Evolutionary conservation across 1,140 invertebrate genomes (phyloP), one percentile per base, ranked within the genome.

Genomic region (Cephus cinctus): DNA sequence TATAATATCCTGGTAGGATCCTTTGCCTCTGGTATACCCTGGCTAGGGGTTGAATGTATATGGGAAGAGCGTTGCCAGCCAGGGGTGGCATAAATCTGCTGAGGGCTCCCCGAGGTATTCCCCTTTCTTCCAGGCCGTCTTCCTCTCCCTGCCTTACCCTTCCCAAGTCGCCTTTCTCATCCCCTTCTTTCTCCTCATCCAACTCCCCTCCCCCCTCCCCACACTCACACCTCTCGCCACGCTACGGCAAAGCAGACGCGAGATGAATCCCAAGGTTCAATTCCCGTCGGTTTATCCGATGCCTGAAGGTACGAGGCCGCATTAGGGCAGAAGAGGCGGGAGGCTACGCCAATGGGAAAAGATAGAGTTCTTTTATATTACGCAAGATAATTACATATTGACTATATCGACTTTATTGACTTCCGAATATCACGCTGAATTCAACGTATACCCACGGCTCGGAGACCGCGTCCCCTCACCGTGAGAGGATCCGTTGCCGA

Each of bases 1-100:
- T 67, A 67, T 73, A 73, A 73, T 70, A 70, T 68, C 52, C 57
- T 60, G 59, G 52, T 42, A 54, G 57, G 57, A 71, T 68, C 56
- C 60, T 62, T 58, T 50, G 58, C 47, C 53, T 57, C 15, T 12
- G 30, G 25, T 27, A 30, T 45, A 32, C 14, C 39, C 32, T 49
- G 50, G 49, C 34, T 27, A 43, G 20, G 21, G 35, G 15, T 36
- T 53, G 42, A 47, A 54, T 52, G 27, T 54, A 42, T 44, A 43
- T 23, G 56, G 55, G 54, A 45, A 31, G 45, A 57, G 53, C 45
- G 57, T 61, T 67, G 63, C 58, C 63, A 68, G 54, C 65, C 57
- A 62, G 57, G 61, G 59, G 57, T 56, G 61, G 58, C 64, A 75
- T 74, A 74, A 75, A 75, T 74, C 71, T 71, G 68, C 69, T 62